These are phyloP conservation scores for Nymphalis c-album DNA, from an alignment of 2,888 invertebrate genomes.

Conservation along the genomic window DNA sequence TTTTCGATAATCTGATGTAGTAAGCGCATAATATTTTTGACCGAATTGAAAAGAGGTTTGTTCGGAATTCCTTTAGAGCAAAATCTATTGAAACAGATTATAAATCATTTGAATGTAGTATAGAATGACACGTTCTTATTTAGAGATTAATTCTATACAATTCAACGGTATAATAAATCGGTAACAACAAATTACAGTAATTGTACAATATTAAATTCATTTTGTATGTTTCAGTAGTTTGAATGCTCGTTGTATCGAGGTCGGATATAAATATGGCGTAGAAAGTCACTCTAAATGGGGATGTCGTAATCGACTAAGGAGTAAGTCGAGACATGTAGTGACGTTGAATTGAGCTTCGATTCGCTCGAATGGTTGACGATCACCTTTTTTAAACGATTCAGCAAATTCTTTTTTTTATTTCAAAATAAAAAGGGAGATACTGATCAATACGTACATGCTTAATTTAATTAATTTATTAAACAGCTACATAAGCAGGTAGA, in stretches of 20 bases:
- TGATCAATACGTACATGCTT: no score
- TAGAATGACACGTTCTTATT: conserved; percentile 10
- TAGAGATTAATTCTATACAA: conserved; percentile 10
- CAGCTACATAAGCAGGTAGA: no score
- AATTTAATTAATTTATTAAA: no score
- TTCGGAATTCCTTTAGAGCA: neutral
- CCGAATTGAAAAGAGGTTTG: neutral
- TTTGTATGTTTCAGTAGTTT: conserved; percentile 22
- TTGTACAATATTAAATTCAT: conserved; percentile 26
- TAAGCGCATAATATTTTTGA: no score
- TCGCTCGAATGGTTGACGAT: neutral
- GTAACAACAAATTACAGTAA: conserved; percentile 27
- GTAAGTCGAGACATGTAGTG: neutral
- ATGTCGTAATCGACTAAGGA: neutral
- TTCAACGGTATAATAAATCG: conserved; percentile 19
- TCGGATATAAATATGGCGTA: conserved; percentile 27
- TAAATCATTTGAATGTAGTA: conserved; percentile 5
- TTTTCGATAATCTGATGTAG: no score
- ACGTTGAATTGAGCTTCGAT: neutral
- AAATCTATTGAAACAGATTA: neutral
- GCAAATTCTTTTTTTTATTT: no score
- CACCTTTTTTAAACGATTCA: no score
- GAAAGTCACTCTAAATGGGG: conserved; percentile 18
- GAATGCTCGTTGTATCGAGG: conserved; percentile 23
- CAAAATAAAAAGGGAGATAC: no score